These are phyloP conservation scores for Alouatta palliata DNA, from an alignment of 2,113 vertebrate genomes.

Conservation along the genomic window DNA sequence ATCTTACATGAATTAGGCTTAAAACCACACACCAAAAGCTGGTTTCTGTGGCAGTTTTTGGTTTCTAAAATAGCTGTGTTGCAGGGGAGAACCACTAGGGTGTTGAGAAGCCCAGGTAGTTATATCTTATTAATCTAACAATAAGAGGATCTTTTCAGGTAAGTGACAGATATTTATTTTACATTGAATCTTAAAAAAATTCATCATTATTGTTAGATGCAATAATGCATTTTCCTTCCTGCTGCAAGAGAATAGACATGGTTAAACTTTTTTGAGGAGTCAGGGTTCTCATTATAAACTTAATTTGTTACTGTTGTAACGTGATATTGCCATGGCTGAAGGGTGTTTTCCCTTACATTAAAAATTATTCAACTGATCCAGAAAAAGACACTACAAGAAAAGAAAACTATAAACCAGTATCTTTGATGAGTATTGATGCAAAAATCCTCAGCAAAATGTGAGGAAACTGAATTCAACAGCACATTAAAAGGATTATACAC, in stretches of 20 bases:
- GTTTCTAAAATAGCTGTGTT: slow-evolving; percentile 25
- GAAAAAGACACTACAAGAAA: slow-evolving; percentile 2
- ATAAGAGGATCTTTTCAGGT: background rate
- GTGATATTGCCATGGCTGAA: background rate
- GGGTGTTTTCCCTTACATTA: background rate
- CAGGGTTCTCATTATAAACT: background rate
- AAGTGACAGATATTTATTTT: slow-evolving; percentile 17
- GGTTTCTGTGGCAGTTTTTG: slow-evolving; percentile 38
- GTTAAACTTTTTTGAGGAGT: background rate
- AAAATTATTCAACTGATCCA: background rate
- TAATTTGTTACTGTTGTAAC: background rate
- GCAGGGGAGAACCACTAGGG: background rate
- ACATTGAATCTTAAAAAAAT: background rate
- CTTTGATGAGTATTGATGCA: background rate
- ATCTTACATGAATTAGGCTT: slow-evolving; percentile 38
- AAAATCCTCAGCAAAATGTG: background rate
- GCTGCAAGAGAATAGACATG: background rate
- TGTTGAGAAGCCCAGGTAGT: background rate
- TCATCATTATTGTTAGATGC: background rate
- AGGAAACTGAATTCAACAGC: background rate
- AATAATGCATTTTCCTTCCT: background rate
- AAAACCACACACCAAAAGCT: slow-evolving; percentile 8
- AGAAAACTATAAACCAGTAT: background rate
- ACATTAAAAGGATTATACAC: background rate
- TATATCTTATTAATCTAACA: slow-evolving; percentile 17